Evolutionary conservation across 35 echinoderm and acorn worm species (phyloP).

Genomic region (Ptychodera flava): DNA sequence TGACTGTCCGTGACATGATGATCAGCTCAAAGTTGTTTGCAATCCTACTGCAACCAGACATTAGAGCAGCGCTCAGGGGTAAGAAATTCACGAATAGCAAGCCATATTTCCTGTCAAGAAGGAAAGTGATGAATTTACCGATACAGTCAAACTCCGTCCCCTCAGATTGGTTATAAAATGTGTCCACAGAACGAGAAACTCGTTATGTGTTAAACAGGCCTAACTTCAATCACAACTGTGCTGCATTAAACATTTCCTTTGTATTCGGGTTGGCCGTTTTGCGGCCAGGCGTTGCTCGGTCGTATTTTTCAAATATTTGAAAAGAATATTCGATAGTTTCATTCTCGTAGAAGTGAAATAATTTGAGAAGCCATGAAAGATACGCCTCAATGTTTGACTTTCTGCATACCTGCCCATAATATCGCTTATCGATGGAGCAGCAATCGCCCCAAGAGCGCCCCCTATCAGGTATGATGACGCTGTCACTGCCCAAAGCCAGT

Average conservation of each 20-base stretch:
- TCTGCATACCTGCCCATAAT: constrained; percentile 47
- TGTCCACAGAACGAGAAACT: no score
- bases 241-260: not conserved
- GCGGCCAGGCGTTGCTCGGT: no score
- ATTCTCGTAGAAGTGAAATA: not conserved
- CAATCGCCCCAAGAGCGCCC: constrained; percentile 75
- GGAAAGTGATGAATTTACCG: not conserved
- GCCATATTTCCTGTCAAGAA: constrained; percentile 52
- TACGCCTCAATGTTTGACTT: not conserved
- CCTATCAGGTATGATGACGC: constrained; percentile 68
- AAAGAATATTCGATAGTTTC: not conserved
- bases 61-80: constrained; percentile 50
- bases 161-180: not conserved
- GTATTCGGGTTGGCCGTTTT: not conserved
- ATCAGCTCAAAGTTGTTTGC: constrained; percentile 92
- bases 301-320: not conserved
- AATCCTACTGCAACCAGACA: constrained; percentile 55
- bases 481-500: constrained; percentile 83
- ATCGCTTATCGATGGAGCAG: constrained; percentile 48
- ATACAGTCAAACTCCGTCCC: not conserved
- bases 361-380: not conserved
- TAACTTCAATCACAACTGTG: no score
- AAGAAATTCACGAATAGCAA: constrained; percentile 77
- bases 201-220: no score
- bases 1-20: constrained; percentile 59